These are phyloP conservation scores for Calvadosia cruxmelitensis DNA, from an alignment of 30 jellyfish, hydroid and myxozoan genomes.

Conservation along the genomic window DNA sequence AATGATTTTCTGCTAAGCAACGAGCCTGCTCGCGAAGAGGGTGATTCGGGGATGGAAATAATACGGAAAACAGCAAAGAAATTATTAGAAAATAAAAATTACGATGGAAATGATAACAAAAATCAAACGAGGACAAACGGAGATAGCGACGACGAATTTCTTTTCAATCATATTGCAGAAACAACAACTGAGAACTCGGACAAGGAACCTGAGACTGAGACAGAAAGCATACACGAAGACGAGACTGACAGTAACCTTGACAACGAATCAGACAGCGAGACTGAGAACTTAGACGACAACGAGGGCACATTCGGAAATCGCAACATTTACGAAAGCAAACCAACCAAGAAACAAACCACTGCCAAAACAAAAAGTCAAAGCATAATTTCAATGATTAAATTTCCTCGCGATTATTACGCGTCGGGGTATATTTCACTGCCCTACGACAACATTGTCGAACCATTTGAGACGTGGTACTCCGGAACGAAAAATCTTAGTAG, in stretches of 20 bases:
- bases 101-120: no score
- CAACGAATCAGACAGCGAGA: not conserved
- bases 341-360: not conserved
- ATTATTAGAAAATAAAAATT: no score
- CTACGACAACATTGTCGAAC: slow-evolving; percentile 73
- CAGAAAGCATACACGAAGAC: no score
- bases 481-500: slow-evolving; percentile 79
- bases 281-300: not conserved
- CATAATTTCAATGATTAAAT: slow-evolving; percentile 17
- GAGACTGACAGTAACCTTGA: no score
- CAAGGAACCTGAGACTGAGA: no score
- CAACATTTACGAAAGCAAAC: not conserved
- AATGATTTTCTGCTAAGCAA: no score
- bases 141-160: no score
- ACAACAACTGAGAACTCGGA: not conserved
- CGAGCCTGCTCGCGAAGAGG: no score
- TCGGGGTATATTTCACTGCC: slow-evolving; percentile 77
- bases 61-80: no score
- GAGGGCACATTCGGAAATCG: not conserved
- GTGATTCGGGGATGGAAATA: no score
- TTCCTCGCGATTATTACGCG: slow-evolving; percentile 76
- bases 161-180: no score
- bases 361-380: slow-evolving; percentile 7
- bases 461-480: slow-evolving; percentile 96
- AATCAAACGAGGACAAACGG: no score